These are phyloP conservation scores for Zaprionus ornatus DNA, from an alignment of 1,140 invertebrate species.

Conservation along the genomic window DNA sequence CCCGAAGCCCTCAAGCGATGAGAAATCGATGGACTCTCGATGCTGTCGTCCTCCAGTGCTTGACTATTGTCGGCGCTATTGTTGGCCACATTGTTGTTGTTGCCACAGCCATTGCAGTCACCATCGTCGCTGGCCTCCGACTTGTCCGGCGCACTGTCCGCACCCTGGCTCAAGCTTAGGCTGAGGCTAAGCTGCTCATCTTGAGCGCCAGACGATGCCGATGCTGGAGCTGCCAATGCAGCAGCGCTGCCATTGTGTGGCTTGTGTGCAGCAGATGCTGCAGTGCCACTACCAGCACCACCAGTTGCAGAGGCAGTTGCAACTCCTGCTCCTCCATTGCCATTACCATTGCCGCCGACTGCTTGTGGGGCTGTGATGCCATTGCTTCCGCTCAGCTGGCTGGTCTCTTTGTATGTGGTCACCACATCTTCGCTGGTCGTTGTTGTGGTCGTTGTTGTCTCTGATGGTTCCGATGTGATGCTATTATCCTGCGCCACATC, in stretches of 20 bases:
- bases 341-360: conserved; percentile 10
- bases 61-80: conserved; percentile 75
- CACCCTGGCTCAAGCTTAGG: conserved; percentile 39
- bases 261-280: conserved; percentile 10
- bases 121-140: conserved; percentile 70
- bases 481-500: conserved; percentile 80
- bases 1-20: conserved; percentile 33
- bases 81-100: conserved; percentile 39
- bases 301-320: background rate
- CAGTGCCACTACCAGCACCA: background rate
- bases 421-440: conserved; percentile 83
- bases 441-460: conserved; percentile 82
- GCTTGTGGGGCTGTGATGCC: conserved; percentile 43
- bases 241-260: conserved; percentile 33
- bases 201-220: background rate
- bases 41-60: conserved; percentile 73
- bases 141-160: conserved; percentile 62
- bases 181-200: conserved; percentile 48
- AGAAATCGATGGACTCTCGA: conserved; percentile 71
- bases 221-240: conserved; percentile 14
- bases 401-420: conserved; percentile 81
- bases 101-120: conserved; percentile 58
- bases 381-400: conserved; percentile 68
- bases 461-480: conserved; percentile 82
- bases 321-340: conserved; percentile 2